Conservation (phyloP, 2,113 vertebrate genomes). For the Carassius gibelio region DNA sequence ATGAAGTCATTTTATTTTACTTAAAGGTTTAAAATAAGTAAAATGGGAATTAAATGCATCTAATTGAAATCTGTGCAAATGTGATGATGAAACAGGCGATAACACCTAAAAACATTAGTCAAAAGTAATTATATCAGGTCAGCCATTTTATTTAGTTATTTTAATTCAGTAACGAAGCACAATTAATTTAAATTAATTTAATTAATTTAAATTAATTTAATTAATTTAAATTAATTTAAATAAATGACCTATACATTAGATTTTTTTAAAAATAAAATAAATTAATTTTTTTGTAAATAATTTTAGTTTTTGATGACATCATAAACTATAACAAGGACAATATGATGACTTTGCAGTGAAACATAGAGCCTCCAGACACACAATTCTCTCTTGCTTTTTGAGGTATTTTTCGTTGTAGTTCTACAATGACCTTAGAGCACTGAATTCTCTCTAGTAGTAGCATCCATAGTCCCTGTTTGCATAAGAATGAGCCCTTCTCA, state of each 20-base stretch:
- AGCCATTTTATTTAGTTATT: background rate
- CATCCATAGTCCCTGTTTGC: slow-evolving; percentile 61
- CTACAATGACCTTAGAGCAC: background rate
- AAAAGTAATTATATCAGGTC: background rate
- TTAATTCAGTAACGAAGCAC: background rate
- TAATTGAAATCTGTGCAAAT: background rate
- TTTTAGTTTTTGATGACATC: background rate
- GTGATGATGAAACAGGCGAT: background rate
- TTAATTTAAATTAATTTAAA: background rate
- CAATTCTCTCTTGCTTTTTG: slow-evolving; percentile 10
- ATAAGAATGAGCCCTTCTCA: slow-evolving; percentile 67
- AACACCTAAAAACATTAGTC: background rate
- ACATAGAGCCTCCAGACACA: background rate
- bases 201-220: background rate
- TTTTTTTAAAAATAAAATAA: background rate
- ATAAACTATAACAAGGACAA: background rate
- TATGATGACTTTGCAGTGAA: background rate
- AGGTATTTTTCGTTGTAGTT: slow-evolving; percentile 17
- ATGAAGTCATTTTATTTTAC: background rate
- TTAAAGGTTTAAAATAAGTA: background rate
- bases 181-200: too few relatives aligned
- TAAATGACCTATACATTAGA: background rate
- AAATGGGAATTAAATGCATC: background rate
- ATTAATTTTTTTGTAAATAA: too few relatives aligned
- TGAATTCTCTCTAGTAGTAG: slow-evolving; percentile 28